Percentiles rank a stretch among this genome's conserved stretches.
These are phyloP conservation scores for Hirtodrosophila alboralis DNA, from an alignment of 2,888 invertebrate genomes.

Conservation along the genomic window DNA sequence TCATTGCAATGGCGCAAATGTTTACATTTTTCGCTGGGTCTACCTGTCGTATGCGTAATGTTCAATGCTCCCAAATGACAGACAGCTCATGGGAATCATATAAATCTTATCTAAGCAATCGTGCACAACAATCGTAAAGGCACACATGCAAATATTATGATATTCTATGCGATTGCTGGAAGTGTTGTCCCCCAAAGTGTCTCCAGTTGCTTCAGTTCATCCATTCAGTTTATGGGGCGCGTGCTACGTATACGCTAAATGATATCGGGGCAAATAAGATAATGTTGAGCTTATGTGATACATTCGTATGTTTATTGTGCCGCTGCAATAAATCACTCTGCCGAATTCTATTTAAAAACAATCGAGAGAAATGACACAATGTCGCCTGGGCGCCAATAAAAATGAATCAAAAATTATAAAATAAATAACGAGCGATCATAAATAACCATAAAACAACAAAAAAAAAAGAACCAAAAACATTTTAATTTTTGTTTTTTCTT, in stretches of 20 bases:
- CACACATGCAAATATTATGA: conserved; percentile 37
- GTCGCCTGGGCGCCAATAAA: conserved; percentile 66
- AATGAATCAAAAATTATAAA: conserved; percentile 79
- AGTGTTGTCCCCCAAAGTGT: neutral
- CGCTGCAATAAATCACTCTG: conserved; percentile 62
- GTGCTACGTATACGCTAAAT: conserved; percentile 41
- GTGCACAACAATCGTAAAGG: conserved; percentile 24
- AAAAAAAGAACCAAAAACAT: conserved; percentile 29
- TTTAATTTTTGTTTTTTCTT: too few species aligned
- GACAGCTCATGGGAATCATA: conserved; percentile 5
- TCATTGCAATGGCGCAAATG: conserved; percentile 31
- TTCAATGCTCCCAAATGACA: conserved; percentile 18
- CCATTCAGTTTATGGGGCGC: conserved; percentile 17
- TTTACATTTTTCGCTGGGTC: conserved; percentile 23
- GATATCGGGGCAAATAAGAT: conserved; percentile 38
- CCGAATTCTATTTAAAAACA: conserved; percentile 58
- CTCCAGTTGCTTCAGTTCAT: neutral
- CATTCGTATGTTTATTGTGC: conserved; percentile 26
- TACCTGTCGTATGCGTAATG: conserved; percentile 59
- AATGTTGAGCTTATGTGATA: conserved; percentile 30
- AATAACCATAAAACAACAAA: conserved; percentile 40
- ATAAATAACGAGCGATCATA: conserved; percentile 72
- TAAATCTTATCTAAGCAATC: conserved; percentile 37
- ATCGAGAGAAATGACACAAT: conserved; percentile 72
- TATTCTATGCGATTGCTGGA: conserved; percentile 7